Percentiles rank a stretch among this genome's conserved stretches.
Conservation (phyloP, 2,888 invertebrate species). For the Orchesellides sinensis region DNA sequence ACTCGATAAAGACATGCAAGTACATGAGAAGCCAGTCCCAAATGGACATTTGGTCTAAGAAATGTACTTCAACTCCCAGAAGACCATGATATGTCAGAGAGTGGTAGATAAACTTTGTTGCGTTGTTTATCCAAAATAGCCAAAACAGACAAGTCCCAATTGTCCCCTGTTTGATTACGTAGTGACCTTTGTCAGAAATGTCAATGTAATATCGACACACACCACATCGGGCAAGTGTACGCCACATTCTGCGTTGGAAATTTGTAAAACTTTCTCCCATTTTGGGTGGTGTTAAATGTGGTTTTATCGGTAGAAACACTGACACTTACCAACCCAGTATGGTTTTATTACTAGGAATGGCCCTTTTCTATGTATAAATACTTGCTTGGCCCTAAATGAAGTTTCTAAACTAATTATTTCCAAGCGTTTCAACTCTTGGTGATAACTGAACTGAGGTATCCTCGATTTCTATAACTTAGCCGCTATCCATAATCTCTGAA, state of each 20-base stretch:
- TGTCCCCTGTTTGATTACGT: not conserved
- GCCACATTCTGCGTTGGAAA: slow-evolving; percentile 41
- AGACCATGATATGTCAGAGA: slow-evolving; percentile 22
- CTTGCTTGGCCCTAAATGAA: too few species aligned
- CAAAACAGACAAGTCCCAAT: slow-evolving; percentile 3
- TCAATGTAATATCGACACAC: slow-evolving; percentile 23
- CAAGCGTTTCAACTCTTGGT: too few species aligned
- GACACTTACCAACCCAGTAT: too few species aligned
- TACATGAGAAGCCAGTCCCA: slow-evolving; percentile 48
- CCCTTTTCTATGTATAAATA: too few species aligned
- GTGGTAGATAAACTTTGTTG: slow-evolving; percentile 27
- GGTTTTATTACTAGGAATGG: too few species aligned
- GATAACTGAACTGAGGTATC: too few species aligned
- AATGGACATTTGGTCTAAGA: slow-evolving; percentile 47
- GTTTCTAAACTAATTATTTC: too few species aligned
- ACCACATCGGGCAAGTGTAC: not conserved
- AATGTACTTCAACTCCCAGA: slow-evolving; percentile 27
- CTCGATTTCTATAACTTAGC: too few species aligned
- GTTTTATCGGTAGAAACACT: too few species aligned
- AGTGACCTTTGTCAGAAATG: not conserved
- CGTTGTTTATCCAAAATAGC: slow-evolving; percentile 28
- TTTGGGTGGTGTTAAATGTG: not conserved
- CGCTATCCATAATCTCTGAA: too few species aligned
- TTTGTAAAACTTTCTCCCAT: slow-evolving; percentile 38
- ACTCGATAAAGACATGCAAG: slow-evolving; percentile 31